A percentile compares a stretch with the other conserved stretches of the same genome.
phyloP scores from a whole-genome alignment of 2,797 vertebrate genomes.

The Morelia viridis region DNA sequence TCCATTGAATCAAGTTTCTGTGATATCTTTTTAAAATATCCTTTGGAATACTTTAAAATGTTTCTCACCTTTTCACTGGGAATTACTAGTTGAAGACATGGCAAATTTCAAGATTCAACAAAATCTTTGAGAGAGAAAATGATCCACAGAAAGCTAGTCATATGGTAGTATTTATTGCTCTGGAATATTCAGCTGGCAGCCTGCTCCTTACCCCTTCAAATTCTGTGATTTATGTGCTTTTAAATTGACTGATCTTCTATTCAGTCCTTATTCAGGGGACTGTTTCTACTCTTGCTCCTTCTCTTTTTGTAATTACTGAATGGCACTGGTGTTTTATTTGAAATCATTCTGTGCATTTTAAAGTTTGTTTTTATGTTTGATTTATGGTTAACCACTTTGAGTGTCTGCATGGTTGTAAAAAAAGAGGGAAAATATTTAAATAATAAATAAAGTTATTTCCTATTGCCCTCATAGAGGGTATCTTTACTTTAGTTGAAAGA shows the following conservation, averaged over 20 bases:
- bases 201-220: background rate
- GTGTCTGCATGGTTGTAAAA: background rate
- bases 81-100: background rate
- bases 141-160: background rate
- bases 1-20: background rate
- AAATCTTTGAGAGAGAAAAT: background rate
- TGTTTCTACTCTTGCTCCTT: background rate
- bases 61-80: background rate
- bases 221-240: background rate
- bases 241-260: background rate
- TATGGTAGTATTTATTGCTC: background rate
- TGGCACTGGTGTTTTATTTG: background rate
- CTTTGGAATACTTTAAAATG: background rate
- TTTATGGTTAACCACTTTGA: background rate
- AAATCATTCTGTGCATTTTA: background rate
- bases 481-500: constrained; percentile 20
- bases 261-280: background rate
- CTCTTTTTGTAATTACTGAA: background rate
- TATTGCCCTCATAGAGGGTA: background rate
- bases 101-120: background rate
- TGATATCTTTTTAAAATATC: background rate
- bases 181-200: background rate
- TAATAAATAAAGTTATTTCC: background rate
- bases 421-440: background rate
- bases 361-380: background rate